Conservation (phyloP, 2,113 vertebrate genomes). For the Hystrix cristata region DNA sequence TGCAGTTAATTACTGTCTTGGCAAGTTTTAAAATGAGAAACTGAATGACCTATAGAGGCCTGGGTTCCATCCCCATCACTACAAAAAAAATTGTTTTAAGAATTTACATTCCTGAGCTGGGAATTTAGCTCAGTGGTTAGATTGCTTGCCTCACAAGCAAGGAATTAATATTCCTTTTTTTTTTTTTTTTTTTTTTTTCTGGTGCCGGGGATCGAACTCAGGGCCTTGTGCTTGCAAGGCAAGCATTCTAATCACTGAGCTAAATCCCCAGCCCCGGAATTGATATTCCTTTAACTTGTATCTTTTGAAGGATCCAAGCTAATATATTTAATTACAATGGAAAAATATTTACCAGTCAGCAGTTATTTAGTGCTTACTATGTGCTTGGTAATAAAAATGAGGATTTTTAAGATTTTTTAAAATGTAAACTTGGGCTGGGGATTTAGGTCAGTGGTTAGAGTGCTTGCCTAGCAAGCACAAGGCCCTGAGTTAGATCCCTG, state of each 20-base stretch:
- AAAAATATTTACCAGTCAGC: background rate
- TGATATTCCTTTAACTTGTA: background rate
- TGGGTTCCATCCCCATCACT: background rate
- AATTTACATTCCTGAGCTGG: background rate
- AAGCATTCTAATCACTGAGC: no score
- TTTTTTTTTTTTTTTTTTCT: no score
- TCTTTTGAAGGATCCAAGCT: background rate
- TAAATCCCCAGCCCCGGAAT: background rate
- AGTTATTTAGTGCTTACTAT: background rate
- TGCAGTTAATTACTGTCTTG: background rate
- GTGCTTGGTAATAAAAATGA: slow-evolving; percentile 48
- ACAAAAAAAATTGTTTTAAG: background rate
- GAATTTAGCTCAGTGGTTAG: no score
- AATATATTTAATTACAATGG: slow-evolving; percentile 12
- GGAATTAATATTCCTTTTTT: no score
- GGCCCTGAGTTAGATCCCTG: background rate
- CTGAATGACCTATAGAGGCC: background rate
- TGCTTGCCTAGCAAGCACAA: background rate
- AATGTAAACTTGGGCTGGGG: background rate
- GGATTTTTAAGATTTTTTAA: slow-evolving; percentile 48
- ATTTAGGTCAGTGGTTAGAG: background rate
- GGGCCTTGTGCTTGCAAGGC: no score
- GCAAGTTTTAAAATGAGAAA: slow-evolving; percentile 3
- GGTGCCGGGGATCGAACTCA: no score
- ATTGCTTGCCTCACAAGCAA: no score